phyloP scores from a whole-genome alignment of 2,797 vertebrate genomes.

The Amazona finschi region DNA sequence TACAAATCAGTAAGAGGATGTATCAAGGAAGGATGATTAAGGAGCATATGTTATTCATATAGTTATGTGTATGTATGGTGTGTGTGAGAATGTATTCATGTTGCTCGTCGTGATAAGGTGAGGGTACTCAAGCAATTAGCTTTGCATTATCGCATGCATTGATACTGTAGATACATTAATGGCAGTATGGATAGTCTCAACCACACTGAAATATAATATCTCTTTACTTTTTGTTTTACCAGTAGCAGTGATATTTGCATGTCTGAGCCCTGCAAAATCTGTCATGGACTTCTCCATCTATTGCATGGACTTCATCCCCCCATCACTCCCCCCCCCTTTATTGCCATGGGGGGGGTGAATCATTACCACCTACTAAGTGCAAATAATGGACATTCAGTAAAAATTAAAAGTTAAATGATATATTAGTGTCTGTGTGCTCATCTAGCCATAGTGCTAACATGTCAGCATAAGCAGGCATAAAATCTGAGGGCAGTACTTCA shows the following conservation, averaged over 20 bases:
- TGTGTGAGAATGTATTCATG: background rate
- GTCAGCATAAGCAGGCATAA: background rate
- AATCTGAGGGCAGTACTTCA: background rate
- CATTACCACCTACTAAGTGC: background rate
- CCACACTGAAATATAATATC: background rate
- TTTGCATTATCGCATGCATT: background rate
- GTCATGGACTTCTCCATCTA: background rate
- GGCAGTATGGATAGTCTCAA: background rate
- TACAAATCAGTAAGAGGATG: background rate
- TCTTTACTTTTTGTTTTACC: background rate
- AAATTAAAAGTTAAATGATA: background rate
- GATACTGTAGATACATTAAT: background rate
- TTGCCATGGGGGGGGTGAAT: background rate
- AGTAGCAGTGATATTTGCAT: background rate
- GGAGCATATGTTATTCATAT: background rate
- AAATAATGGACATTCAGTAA: background rate
- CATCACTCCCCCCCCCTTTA: background rate
- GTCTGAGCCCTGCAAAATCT: background rate
- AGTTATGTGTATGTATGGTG: rapidly evolving
- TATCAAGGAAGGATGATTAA: background rate
- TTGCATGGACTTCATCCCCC: background rate
- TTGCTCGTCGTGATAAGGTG: background rate
- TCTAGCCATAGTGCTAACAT: background rate
- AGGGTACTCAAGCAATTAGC: background rate
- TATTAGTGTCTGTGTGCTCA: background rate